phyloP scores from a whole-genome alignment of 1,140 invertebrate species.

The Drosophila obscura region DNA sequence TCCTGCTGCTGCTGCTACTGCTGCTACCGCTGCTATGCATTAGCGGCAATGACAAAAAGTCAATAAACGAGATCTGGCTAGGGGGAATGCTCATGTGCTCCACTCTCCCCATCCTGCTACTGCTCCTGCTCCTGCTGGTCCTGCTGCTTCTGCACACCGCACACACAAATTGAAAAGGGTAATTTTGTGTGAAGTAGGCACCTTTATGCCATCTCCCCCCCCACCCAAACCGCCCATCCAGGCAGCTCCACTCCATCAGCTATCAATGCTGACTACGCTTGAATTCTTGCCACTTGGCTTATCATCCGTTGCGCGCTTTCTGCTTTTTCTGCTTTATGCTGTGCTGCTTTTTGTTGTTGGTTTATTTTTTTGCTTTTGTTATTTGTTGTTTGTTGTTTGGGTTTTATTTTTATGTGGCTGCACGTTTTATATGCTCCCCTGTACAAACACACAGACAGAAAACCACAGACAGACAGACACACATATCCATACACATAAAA shows the following conservation, averaged over 20 bases:
- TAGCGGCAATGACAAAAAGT: constrained; percentile 81
- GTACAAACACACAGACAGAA: no score
- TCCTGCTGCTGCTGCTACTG: constrained; percentile 36
- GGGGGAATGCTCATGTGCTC: neutral
- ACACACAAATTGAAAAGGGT: constrained; percentile 83
- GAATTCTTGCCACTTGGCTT: constrained; percentile 79
- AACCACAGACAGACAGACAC: constrained; percentile 6
- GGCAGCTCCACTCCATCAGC: constrained; percentile 28
- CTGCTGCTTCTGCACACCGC: constrained; percentile 25
- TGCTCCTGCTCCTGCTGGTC: neutral
- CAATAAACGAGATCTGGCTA: constrained; percentile 65
- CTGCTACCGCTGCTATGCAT: constrained; percentile 55
- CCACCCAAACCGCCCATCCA: neutral
- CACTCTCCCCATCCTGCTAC: neutral
- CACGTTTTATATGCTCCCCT: constrained; percentile 67
- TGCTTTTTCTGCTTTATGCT: constrained; percentile 2
- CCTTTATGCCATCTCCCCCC: constrained; percentile 52
- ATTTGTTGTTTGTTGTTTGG: constrained; percentile 64
- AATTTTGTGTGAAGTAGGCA: constrained; percentile 83
- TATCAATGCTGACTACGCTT: constrained; percentile 81
- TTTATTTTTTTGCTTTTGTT: constrained; percentile 37
- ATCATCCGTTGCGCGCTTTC: constrained; percentile 56
- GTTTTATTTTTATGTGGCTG: constrained; percentile 77
- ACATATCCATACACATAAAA: constrained; percentile 58
- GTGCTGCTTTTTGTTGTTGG: neutral